Evolutionary conservation across 2,113 vertebrate genomes (phyloP).

Genomic region (Sinocyclocheilus anophthalmus): DNA sequence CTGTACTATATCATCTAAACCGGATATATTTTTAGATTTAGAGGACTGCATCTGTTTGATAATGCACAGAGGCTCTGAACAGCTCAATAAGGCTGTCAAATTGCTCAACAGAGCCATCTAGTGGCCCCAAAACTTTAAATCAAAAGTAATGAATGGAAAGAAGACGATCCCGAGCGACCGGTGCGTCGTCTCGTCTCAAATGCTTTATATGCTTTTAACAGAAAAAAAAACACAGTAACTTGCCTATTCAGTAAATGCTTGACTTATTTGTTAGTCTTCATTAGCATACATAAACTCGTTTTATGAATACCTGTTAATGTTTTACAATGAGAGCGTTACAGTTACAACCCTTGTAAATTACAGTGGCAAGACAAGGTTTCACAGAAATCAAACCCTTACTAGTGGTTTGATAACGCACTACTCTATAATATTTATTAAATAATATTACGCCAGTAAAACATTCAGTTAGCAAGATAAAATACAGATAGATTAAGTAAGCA

Average conservation of each 20-base stretch:
- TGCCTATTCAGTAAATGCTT: constrained; percentile 1
- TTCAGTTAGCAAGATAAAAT: background rate
- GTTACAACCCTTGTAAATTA: background rate
- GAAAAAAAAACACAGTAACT: background rate
- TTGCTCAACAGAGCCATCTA: constrained; percentile 60
- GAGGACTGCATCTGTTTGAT: constrained; percentile 9
- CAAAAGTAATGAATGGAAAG: constrained; percentile 14
- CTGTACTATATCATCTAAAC: background rate
- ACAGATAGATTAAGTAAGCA: background rate
- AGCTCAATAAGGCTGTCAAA: constrained; percentile 25
- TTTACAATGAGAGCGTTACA: background rate
- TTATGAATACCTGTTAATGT: constrained; percentile 2
- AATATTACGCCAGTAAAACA: background rate
- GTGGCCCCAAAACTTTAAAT: constrained; percentile 2
- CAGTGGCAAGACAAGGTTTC: background rate
- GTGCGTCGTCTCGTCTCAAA: constrained; percentile 12
- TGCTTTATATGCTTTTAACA: background rate
- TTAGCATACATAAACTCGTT: background rate
- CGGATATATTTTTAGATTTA: background rate
- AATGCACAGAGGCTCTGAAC: background rate
- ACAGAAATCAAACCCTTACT: background rate
- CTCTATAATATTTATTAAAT: background rate
- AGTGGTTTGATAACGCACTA: background rate
- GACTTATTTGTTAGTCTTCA: background rate
- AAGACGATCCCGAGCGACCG: constrained; percentile 10